Percentiles rank a stretch among this genome's conserved stretches.
phyloP scores from a whole-genome alignment of 2,888 invertebrate species.

The Hemicrepidius hirtus region DNA sequence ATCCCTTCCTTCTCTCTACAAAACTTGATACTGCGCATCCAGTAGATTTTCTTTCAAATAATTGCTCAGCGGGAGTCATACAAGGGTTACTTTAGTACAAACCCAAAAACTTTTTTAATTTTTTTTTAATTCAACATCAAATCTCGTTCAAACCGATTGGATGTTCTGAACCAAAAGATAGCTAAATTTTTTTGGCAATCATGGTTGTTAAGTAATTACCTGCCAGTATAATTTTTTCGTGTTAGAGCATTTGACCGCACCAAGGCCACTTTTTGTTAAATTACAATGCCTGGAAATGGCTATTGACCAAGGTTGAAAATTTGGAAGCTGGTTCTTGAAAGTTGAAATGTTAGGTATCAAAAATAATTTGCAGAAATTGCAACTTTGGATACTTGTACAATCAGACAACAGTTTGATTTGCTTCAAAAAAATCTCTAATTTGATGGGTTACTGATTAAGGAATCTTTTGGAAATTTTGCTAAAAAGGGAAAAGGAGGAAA shows the following conservation, averaged over 20 bases:
- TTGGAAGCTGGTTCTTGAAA: conserved; percentile 3
- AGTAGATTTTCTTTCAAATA: conserved; percentile 30
- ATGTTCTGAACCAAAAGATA: no score
- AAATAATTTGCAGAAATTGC: no score
- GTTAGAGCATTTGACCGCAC: conserved; percentile 3
- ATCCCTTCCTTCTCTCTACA: conserved; percentile 42
- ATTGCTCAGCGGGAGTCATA: conserved; percentile 6
- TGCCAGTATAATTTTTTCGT: neutral
- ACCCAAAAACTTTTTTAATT: neutral
- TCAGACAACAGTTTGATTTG: no score
- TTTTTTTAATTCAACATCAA: no score
- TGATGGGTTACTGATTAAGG: no score
- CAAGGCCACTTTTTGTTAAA: conserved; percentile 21
- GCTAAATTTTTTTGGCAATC: no score
- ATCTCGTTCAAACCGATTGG: no score
- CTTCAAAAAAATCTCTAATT: no score
- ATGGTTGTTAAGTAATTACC: no score
- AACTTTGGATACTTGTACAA: no score
- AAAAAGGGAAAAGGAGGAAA: no score
- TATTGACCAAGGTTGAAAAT: conserved; percentile 20
- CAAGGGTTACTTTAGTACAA: conserved; percentile 3
- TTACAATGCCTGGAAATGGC: conserved; percentile 9
- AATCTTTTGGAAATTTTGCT: no score
- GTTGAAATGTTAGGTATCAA: neutral
- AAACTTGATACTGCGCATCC: conserved; percentile 40